A percentile compares a stretch with the other conserved stretches of the same genome.
phyloP scores from a whole-genome alignment of 2,888 invertebrate species.

The Rambutsinella grinnellia region DNA sequence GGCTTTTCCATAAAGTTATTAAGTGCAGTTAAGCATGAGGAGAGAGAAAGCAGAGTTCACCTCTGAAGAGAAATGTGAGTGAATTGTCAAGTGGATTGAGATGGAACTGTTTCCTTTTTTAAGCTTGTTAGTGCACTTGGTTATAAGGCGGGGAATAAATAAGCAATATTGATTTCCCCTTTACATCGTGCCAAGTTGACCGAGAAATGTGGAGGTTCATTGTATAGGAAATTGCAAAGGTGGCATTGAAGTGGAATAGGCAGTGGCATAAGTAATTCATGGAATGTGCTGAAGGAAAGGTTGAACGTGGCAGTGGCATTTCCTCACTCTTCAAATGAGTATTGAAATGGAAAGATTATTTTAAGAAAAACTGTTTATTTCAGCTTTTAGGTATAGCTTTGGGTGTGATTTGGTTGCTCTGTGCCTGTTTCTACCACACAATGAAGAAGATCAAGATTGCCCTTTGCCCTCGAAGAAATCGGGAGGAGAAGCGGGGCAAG shows the following conservation, averaged over 20 bases:
- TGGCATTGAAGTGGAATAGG: neutral
- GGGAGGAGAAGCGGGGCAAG: slow-evolving; percentile 27
- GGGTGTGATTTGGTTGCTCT: slow-evolving; percentile 48
- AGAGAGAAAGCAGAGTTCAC: too few species aligned
- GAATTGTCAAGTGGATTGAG: neutral
- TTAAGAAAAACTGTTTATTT: slow-evolving; percentile 6
- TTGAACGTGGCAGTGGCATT: slow-evolving; percentile 11
- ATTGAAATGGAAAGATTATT: neutral
- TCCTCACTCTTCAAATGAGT: too few species aligned
- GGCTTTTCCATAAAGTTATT: too few species aligned
- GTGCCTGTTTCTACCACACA: slow-evolving; percentile 56
- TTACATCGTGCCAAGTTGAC: neutral
- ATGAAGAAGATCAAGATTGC: slow-evolving; percentile 52
- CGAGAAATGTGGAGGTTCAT: neutral
- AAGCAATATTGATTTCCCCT: neutral
- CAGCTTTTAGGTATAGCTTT: slow-evolving; percentile 49
- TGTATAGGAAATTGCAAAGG: neutral
- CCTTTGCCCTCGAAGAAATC: slow-evolving; percentile 31
- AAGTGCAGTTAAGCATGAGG: too few species aligned
- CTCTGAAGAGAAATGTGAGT: too few species aligned
- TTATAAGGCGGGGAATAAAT: neutral
- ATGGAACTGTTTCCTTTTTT: too few species aligned
- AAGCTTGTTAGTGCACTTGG: too few species aligned
- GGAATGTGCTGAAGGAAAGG: slow-evolving; percentile 21
- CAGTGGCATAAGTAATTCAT: slow-evolving; percentile 31